These are phyloP conservation scores for Thryonomys swinderianus DNA, from an alignment of 2,113 vertebrate genomes.

Conservation along the genomic window DNA sequence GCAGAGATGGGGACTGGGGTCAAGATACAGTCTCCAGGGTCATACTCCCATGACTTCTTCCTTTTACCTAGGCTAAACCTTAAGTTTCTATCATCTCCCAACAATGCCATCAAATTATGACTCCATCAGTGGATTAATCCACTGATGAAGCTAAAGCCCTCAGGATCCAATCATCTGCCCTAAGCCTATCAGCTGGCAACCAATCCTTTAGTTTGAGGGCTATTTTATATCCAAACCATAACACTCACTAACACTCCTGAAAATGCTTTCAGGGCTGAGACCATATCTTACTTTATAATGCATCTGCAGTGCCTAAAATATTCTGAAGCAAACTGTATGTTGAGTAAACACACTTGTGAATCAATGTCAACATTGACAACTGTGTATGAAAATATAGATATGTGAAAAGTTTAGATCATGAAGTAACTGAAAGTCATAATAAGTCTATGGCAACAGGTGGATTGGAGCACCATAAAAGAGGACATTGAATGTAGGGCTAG, in stretches of 20 bases:
- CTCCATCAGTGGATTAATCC: no score
- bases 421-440: background rate
- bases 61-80: no score
- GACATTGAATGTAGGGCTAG: background rate
- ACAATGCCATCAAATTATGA: no score
- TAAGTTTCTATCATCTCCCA: no score
- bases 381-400: background rate
- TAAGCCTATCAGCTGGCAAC: no score
- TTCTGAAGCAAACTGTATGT: background rate
- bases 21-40: no score
- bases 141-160: no score
- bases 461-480: background rate
- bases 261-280: background rate
- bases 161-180: no score
- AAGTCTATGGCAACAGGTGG: background rate
- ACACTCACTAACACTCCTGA: background rate
- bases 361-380: background rate
- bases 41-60: no score
- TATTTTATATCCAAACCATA: no score
- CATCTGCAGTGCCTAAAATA: background rate
- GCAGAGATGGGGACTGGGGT: no score
- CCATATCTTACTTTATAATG: background rate
- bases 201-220: no score
- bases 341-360: background rate
- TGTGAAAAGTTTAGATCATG: background rate